Evolutionary conservation across 2,797 vertebrate genomes (phyloP).

Genomic region (Florisuga fusca): DNA sequence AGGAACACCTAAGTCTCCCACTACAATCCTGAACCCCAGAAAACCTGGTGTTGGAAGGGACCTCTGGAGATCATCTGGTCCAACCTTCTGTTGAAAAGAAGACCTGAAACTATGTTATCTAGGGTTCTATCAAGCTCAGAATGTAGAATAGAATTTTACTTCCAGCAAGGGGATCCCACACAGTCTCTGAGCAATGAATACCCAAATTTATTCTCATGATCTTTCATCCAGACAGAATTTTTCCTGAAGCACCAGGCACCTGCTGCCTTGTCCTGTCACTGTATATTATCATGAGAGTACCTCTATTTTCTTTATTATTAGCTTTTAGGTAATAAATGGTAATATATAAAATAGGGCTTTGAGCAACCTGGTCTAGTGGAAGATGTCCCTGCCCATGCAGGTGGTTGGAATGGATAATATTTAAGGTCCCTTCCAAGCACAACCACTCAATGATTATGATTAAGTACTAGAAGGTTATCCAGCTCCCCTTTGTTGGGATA

Average conservation of each 20-base stretch:
- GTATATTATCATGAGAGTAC: rapidly evolving
- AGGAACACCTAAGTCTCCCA: neutral
- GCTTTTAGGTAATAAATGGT: neutral
- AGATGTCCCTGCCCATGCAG: too few species aligned
- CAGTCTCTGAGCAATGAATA: neutral
- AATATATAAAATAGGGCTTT: too few species aligned
- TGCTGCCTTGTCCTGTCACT: neutral
- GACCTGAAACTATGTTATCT: neutral
- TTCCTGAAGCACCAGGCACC: neutral
- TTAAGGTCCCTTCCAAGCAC: too few species aligned
- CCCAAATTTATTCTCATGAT: neutral
- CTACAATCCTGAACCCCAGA: neutral
- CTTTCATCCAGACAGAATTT: neutral
- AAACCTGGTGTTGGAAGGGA: neutral
- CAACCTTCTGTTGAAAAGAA: neutral
- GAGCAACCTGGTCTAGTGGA: too few species aligned
- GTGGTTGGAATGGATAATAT: too few species aligned
- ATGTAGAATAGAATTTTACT: neutral
- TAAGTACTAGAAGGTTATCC: too few species aligned
- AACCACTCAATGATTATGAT: too few species aligned
- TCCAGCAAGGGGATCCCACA: neutral
- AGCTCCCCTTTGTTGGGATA: neutral
- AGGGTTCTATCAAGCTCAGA: neutral
- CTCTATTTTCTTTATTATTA: neutral
- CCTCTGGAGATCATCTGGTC: neutral